Evolutionary conservation across 2,888 invertebrate species (phyloP).

Genomic region (Endotricha flammealis): DNA sequence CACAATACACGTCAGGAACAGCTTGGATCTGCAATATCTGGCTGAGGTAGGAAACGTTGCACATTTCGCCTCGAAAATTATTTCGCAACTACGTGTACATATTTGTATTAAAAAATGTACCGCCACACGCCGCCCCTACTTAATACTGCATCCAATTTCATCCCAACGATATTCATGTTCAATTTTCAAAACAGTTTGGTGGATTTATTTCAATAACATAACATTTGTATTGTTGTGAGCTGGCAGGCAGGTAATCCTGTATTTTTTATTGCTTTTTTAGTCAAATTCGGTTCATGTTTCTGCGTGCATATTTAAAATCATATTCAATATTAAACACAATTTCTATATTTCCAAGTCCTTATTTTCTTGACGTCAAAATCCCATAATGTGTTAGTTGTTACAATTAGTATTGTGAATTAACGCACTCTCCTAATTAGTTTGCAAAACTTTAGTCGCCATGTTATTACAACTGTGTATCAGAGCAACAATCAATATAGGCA

Average conservation of each 20-base stretch:
- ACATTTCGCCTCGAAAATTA: constrained; percentile 50
- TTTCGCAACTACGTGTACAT: constrained; percentile 24
- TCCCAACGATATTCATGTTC: neutral
- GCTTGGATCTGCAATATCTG: constrained; percentile 64
- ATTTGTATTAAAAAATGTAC: constrained; percentile 1
- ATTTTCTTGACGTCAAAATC: too few species aligned
- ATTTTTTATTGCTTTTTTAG: too few species aligned
- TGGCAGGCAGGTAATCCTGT: too few species aligned
- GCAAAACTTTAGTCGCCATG: neutral
- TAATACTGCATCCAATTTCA: neutral
- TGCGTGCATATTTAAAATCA: too few species aligned
- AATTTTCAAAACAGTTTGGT: too few species aligned
- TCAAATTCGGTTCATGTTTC: too few species aligned
- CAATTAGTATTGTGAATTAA: neutral
- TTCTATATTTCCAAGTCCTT: too few species aligned
- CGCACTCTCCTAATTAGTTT: neutral
- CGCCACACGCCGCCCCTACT: neutral
- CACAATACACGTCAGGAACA: constrained; percentile 67
- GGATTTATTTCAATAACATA: too few species aligned
- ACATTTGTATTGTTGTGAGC: too few species aligned
- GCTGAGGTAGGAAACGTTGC: constrained; percentile 48
- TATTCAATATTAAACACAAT: too few species aligned
- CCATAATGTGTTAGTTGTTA: too few species aligned
- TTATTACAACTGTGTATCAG: neutral
- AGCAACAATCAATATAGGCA: neutral